These are phyloP conservation scores for Ramphastos sulfuratus DNA, from an alignment of 2,113 vertebrate genomes.

Conservation along the genomic window DNA sequence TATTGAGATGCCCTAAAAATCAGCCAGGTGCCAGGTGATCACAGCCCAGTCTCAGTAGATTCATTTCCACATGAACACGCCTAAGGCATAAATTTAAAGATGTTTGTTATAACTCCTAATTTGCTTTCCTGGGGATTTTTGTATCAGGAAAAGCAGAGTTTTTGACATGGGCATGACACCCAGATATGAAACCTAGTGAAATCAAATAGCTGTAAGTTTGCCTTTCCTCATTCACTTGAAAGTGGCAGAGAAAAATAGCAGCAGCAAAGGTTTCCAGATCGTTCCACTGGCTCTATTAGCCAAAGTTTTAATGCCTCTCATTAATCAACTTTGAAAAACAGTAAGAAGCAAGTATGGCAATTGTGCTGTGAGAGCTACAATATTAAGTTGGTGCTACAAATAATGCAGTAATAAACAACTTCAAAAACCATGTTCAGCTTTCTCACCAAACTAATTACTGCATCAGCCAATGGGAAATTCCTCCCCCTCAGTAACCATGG, in stretches of 20 bases:
- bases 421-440: conserved; percentile 19
- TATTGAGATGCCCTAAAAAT: not conserved
- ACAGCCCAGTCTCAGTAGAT: not conserved
- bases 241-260: not conserved
- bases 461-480: conserved; percentile 9
- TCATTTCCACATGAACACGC: not conserved
- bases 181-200: not conserved
- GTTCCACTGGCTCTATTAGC: not conserved
- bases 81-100: not conserved
- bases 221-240: not conserved
- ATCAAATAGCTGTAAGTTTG: not conserved
- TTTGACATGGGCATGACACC: not conserved
- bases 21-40: not conserved
- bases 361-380: not conserved
- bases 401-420: conserved; percentile 12
- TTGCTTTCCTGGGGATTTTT: not conserved
- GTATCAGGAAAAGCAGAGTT: not conserved
- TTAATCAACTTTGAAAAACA: conserved; percentile 4
- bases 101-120: not conserved
- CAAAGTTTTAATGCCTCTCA: not conserved
- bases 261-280: not conserved
- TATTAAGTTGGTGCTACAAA: conserved; percentile 10
- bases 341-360: not conserved
- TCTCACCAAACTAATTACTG: conserved; percentile 13
- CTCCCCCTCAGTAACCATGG: conserved; percentile 42